Conservation (phyloP, 1,140 invertebrate species). For the Pogonus chalceus region DNA sequence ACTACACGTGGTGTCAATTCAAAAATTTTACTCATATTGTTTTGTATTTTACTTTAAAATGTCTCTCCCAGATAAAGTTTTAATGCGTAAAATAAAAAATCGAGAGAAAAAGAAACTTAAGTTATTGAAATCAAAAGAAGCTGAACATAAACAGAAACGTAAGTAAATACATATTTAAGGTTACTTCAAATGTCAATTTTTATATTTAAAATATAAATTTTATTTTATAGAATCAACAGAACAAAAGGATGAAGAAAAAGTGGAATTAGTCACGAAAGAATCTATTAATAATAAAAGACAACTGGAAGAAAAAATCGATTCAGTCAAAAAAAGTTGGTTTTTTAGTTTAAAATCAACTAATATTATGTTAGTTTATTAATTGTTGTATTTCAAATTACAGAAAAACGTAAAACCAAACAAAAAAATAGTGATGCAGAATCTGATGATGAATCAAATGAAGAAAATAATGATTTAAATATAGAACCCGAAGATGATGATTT, state of each 20-base stretch:
- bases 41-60: too few relatives aligned
- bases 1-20: too few relatives aligned
- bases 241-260: constrained; percentile 11
- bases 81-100: constrained; percentile 69
- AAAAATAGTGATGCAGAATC: constrained; percentile 15
- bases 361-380: constrained; percentile 1
- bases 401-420: constrained; percentile 17
- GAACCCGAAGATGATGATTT: constrained; percentile 25
- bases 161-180: constrained; percentile 9
- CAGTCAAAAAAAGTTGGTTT: constrained; percentile 24
- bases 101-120: constrained; percentile 60
- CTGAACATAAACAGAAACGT: constrained; percentile 25
- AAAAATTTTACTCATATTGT: too few relatives aligned
- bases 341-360: constrained; percentile 12
- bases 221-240: not conserved
- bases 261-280: constrained; percentile 14
- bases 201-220: constrained; percentile 15
- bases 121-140: constrained; percentile 43
- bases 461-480: constrained; percentile 20
- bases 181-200: constrained; percentile 11
- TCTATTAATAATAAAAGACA: constrained; percentile 32
- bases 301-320: constrained; percentile 21
- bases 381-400: not conserved
- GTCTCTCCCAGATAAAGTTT: constrained; percentile 64
- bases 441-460: constrained; percentile 17